These are phyloP conservation scores for Synanthedon myopaeformis DNA, from an alignment of 2,888 invertebrate species.

Conservation along the genomic window DNA sequence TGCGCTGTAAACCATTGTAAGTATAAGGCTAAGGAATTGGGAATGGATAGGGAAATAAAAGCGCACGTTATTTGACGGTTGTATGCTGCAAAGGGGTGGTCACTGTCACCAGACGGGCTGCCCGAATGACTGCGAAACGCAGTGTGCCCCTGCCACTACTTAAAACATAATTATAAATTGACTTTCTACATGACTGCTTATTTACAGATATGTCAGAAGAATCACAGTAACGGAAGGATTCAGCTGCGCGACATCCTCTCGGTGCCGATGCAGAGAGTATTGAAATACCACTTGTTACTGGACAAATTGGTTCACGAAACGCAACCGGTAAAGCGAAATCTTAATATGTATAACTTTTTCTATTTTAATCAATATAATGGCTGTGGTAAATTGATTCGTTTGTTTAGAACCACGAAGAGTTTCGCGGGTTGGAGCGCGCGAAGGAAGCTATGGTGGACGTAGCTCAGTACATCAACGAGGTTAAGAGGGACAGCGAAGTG, in stretches of 20 bases:
- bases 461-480: slow-evolving; percentile 97
- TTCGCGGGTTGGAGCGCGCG: slow-evolving; percentile 84
- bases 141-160: not conserved
- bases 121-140: no score
- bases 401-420: slow-evolving; percentile 82
- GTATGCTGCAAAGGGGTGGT: no score
- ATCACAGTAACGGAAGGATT: slow-evolving; percentile 94
- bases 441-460: slow-evolving; percentile 97
- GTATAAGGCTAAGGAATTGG: no score
- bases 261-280: slow-evolving; percentile 97
- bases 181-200: not conserved
- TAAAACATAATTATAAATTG: not conserved
- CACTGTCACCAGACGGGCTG: no score
- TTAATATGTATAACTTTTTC: no score
- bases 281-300: slow-evolving; percentile 95
- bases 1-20: no score
- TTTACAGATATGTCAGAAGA: slow-evolving; percentile 88
- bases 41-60: no score
- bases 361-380: no score
- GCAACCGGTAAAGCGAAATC: slow-evolving; percentile 69
- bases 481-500: slow-evolving; percentile 95
- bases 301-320: slow-evolving; percentile 91
- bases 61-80: no score
- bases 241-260: slow-evolving; percentile 95
- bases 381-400: not conserved